Base-by-base conservation (phyloP, 2,797 vertebrate genomes). In the Chloroceryle inda region DNA sequence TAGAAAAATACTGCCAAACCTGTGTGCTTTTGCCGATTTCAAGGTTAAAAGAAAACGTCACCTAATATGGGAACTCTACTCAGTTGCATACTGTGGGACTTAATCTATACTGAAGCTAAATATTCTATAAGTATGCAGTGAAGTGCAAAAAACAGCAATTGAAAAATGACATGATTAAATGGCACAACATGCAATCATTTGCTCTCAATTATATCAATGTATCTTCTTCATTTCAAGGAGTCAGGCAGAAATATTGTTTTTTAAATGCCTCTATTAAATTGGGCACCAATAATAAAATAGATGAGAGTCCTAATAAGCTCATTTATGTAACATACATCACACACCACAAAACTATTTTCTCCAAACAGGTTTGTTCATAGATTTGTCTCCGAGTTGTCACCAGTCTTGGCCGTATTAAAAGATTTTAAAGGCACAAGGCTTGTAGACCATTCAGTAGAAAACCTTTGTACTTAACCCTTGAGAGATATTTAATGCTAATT, bases 401-500 rank as follows among this genome's bases (percentile, higher is more conserved):
- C 95, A 97, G 96, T 96, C 98, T 98, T 98, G 96, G 97, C 97
- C 98, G 97, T 95, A 98, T 97, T 98, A 98, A 97, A 97, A 97
- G 78, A 97, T 97, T 98, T 98, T 98, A 98, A 98, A 98, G 97
- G 96, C 97, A 96, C 97, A 98, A 96, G 96, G 93, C 94, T 96
- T 84, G 82, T 87, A 94, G 92, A 97, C 96, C 93, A 97, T 97
- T 97, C 96, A 95, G 77, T 85, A 88, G 95, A 96, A 98, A 98
- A 96, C 90, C 95, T 98, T 98, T 97, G 91, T 97, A 96, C 94
- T 98, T 98, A 98, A 98, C 98, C 98, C 98, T 98, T 98, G 98
- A 98, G 98, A 98, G 97, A 98, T 98, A 98, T 98, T 99, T 99
- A 99, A 98, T 98, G 98, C 98, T 99, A 99, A 99, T 99, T 99